Conservation (phyloP, 2,797 vertebrate genomes). For the Gastrophryne carolinensis region DNA sequence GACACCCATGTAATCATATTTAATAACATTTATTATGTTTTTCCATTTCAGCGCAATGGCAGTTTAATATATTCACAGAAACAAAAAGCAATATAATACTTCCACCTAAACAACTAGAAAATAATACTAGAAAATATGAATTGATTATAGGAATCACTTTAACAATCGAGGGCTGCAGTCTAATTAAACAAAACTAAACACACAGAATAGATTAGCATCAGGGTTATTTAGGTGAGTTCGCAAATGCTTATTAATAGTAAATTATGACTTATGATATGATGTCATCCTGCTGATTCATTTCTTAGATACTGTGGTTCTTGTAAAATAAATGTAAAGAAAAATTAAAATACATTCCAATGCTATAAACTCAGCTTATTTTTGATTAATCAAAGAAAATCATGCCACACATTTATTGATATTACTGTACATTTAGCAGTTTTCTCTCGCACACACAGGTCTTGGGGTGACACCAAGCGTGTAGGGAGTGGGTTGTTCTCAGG, state of each 20-base stretch:
- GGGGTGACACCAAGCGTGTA: no score
- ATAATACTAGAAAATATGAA: background rate
- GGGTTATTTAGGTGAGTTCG: background rate
- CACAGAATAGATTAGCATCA: background rate
- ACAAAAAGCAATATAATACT: constrained; percentile 13
- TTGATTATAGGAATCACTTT: background rate
- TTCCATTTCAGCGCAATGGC: constrained; percentile 16
- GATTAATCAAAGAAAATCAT: background rate
- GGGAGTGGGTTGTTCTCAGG: no score
- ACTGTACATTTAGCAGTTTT: no score
- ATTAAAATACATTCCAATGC: background rate
- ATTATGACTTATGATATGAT: background rate
- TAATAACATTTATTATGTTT: constrained; percentile 30
- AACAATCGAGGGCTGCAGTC: background rate
- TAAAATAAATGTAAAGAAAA: constrained; percentile 23
- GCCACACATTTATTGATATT: constrained; percentile 4
- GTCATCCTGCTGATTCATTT: background rate
- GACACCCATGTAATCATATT: constrained; percentile 13
- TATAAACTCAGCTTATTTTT: no score
- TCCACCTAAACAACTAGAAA: constrained; percentile 25
- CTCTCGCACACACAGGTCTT: no score
- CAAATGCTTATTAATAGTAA: constrained; percentile 22
- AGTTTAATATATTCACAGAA: constrained; percentile 23
- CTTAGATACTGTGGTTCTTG: background rate
- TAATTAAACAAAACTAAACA: constrained; percentile 3